Evolutionary conservation across 2,113 vertebrate species (phyloP).

Genomic region (Passer domesticus): DNA sequence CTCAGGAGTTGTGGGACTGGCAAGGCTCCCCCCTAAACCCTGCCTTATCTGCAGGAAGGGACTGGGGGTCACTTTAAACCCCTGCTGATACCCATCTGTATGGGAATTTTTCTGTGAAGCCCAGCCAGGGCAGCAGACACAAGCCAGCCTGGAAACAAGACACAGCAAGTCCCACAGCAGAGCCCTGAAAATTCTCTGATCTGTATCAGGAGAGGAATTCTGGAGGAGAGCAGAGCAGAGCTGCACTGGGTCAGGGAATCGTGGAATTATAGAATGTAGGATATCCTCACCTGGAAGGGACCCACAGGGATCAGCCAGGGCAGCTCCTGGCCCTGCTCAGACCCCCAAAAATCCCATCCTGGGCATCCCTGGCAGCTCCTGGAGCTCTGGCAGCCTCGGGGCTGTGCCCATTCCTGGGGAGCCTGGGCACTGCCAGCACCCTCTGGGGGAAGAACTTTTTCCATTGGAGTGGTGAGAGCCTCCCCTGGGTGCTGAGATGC

Average conservation of each 20-base stretch:
- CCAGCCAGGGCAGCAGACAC: not conserved
- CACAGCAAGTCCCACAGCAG: conserved; percentile 19
- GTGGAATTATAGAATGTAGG: not conserved
- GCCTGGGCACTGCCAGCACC: not conserved
- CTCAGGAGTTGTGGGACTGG: not conserved
- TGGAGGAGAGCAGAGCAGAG: not conserved
- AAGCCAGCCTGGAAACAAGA: conserved; percentile 43
- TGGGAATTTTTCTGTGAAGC: not conserved
- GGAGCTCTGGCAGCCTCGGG: not conserved
- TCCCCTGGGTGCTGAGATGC: not conserved
- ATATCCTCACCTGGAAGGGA: not conserved
- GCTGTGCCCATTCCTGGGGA: not conserved
- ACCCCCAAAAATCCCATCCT: not conserved
- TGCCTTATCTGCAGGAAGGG: not conserved
- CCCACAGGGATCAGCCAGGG: rapidly evolving
- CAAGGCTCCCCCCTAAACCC: not conserved
- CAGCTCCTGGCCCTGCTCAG: not conserved
- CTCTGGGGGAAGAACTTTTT: not conserved
- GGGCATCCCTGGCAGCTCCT: not conserved
- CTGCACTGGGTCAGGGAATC: rapidly evolving
- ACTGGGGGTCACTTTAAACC: not conserved
- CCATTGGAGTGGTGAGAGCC: not conserved
- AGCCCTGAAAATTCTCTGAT: conserved; percentile 19
- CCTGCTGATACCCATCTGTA: not conserved
- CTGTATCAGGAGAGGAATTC: not conserved